Evolutionary conservation across 2,888 invertebrate genomes (phyloP).

Genomic region (Entomobrya multifasciata): DNA sequence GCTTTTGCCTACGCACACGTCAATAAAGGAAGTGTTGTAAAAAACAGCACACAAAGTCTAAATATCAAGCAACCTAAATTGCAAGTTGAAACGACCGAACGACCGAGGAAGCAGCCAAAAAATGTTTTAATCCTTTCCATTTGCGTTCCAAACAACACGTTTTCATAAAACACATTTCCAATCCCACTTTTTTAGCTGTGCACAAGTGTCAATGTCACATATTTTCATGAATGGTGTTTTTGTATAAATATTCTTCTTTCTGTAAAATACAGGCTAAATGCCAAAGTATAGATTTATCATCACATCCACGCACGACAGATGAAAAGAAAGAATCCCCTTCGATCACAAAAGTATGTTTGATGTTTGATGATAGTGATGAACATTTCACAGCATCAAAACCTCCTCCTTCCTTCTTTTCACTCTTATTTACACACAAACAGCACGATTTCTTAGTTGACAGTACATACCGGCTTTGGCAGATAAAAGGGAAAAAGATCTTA

Average conservation of each 20-base stretch:
- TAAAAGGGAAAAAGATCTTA: background rate
- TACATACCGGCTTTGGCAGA: constrained; percentile 53
- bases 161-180: background rate
- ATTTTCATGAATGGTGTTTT: constrained; percentile 11
- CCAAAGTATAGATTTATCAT: constrained; percentile 23
- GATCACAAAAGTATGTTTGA: constrained; percentile 11
- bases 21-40: no score
- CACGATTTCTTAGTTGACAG: constrained; percentile 2
- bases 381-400: constrained; percentile 17
- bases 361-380: no score
- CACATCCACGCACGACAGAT: constrained; percentile 15
- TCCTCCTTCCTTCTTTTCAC: constrained; percentile 24
- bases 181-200: background rate
- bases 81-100: no score
- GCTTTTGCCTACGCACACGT: background rate
- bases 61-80: no score
- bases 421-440: constrained; percentile 45
- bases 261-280: constrained; percentile 4
- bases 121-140: background rate
- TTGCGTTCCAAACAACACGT: background rate
- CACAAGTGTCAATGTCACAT: constrained; percentile 34
- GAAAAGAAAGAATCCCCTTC: background rate
- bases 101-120: constrained; percentile 31
- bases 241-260: background rate
- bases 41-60: background rate